These are phyloP conservation scores for Astreopora myriophthalma DNA, from an alignment of 64 coral and sea anemone species.

Conservation along the genomic window DNA sequence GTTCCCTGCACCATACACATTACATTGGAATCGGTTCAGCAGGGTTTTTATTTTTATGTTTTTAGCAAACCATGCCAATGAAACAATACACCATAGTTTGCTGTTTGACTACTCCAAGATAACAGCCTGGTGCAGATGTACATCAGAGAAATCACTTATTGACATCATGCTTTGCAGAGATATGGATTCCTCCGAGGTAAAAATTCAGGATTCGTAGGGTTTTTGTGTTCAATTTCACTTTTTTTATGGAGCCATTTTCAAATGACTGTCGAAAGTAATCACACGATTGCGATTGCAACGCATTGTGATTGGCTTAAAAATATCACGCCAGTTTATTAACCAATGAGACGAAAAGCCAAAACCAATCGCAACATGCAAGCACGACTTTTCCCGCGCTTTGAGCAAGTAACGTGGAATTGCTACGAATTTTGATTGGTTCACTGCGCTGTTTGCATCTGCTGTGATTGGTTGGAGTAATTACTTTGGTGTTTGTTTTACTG, in stretches of 20 bases:
- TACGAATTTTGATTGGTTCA: no score
- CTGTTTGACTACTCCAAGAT: conserved; percentile 43
- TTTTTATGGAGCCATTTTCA: background rate
- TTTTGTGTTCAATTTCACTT: background rate
- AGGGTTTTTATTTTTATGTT: background rate
- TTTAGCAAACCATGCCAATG: conserved; percentile 13
- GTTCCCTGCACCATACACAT: background rate
- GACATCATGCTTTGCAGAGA: background rate
- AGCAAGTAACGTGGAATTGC: no score
- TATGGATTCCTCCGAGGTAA: background rate
- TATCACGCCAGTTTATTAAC: no score
- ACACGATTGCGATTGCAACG: no score
- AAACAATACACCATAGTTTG: conserved; percentile 35
- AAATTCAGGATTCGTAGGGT: background rate
- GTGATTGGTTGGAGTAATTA: no score
- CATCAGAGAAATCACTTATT: background rate
- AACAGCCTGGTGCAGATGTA: background rate
- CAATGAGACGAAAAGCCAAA: no score
- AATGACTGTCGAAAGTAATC: background rate
- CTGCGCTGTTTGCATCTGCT: no score
- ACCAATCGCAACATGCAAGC: no score
- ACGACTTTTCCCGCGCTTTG: no score
- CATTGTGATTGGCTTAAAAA: no score
- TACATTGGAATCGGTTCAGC: background rate
- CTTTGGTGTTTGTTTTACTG: no score